phyloP scores from a whole-genome alignment of 2,888 invertebrate species.

The Heliconius erato region DNA sequence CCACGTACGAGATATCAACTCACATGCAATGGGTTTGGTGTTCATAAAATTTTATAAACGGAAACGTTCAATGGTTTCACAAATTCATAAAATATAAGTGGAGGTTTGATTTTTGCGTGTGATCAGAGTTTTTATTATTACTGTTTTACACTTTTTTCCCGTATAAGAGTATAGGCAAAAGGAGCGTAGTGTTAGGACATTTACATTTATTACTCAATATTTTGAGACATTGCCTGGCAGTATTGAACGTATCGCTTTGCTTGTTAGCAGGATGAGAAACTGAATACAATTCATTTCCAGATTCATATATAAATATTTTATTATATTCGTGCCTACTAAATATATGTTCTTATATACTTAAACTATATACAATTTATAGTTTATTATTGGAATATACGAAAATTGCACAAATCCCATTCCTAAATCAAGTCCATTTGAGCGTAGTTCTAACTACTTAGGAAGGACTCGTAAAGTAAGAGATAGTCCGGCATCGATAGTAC shows the following conservation, averaged over 20 bases:
- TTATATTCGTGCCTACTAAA: no score
- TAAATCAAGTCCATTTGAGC: conserved; percentile 16
- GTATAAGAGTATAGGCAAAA: no score
- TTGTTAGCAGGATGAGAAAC: no score
- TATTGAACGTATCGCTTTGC: no score
- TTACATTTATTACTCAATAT: no score
- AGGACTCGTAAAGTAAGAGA: conserved; percentile 29
- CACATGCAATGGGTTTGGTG: conserved; percentile 18
- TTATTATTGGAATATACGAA: neutral
- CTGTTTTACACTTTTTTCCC: no score
- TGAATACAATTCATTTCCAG: no score
- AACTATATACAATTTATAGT: neutral
- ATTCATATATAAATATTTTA: no score
- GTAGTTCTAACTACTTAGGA: conserved; percentile 19
- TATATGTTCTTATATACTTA: neutral
- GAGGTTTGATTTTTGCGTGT: neutral
- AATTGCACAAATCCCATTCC: neutral
- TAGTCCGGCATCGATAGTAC: conserved; percentile 39
- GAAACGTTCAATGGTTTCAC: neutral
- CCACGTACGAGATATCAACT: conserved; percentile 40
- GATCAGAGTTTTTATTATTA: no score
- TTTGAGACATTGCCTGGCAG: no score
- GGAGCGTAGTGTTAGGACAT: no score
- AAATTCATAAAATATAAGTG: neutral
- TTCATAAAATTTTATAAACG: conserved; percentile 13